These are phyloP conservation scores for Lutjanus erythropterus DNA, from an alignment of 2,113 vertebrate genomes.

Conservation along the genomic window DNA sequence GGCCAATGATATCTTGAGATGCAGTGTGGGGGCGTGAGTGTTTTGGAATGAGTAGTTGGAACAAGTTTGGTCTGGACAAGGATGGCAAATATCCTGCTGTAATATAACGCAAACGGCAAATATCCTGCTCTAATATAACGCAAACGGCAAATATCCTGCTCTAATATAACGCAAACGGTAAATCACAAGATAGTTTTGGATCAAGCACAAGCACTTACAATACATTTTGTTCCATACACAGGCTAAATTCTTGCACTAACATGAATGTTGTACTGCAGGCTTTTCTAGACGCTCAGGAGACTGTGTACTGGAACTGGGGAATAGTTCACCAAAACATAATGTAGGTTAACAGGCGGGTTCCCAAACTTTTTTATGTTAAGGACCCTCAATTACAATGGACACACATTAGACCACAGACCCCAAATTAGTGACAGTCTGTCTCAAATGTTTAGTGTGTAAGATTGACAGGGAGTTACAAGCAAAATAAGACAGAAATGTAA, in stretches of 20 bases:
- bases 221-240: not conserved
- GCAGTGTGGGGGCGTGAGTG: not conserved
- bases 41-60: not conserved
- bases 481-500: no score
- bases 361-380: no score
- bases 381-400: no score
- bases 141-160: not conserved
- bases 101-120: not conserved
- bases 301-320: not conserved
- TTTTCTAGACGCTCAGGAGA: not conserved
- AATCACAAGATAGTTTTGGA: no score
- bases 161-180: not conserved
- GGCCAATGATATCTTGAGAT: conserved; percentile 39
- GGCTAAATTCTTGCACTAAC: no score
- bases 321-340: not conserved
- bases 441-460: no score
- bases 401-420: no score
- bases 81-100: not conserved
- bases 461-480: no score
- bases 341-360: no score
- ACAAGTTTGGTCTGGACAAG: conserved; percentile 41
- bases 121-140: not conserved
- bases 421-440: no score
- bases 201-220: not conserved
- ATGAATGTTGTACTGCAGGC: not conserved